Evolutionary conservation across 2,888 invertebrate genomes (phyloP).

Genomic region (Epinotia ramella): DNA sequence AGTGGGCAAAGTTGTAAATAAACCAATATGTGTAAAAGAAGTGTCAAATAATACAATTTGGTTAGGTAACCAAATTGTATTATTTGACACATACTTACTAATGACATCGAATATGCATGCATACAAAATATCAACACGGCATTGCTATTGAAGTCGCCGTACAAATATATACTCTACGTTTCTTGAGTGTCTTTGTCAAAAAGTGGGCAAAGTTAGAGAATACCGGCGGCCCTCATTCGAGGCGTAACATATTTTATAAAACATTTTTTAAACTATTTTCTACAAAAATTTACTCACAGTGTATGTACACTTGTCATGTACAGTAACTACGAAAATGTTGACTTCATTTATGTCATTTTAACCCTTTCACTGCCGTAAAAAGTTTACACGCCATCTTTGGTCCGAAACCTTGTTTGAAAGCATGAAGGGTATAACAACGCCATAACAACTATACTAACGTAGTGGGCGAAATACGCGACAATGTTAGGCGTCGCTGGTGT

Average conservation of each 20-base stretch:
- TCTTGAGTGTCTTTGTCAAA: neutral
- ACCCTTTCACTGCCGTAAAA: neutral
- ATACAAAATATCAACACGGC: neutral
- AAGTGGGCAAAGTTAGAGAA: neutral
- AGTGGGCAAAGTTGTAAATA: conserved; percentile 11
- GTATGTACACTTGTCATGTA: conserved; percentile 7
- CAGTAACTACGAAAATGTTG: conserved; percentile 16
- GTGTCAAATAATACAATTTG: neutral
- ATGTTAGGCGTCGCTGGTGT: too few species aligned
- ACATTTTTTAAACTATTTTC: conserved; percentile 59
- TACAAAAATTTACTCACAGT: conserved; percentile 62
- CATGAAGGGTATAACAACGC: too few species aligned
- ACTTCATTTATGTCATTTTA: neutral
- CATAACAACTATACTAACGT: too few species aligned
- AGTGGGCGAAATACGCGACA: too few species aligned
- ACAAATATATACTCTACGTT: conserved; percentile 22
- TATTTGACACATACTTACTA: too few species aligned
- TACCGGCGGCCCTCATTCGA: conserved; percentile 16
- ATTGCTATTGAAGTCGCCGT: neutral
- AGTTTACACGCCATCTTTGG: neutral
- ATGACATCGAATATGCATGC: neutral
- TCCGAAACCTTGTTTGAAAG: too few species aligned
- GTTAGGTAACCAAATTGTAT: too few species aligned
- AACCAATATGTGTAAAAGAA: neutral
- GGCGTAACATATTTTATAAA: conserved; percentile 56